These are phyloP conservation scores for Calosoma granatense DNA, from an alignment of 1,140 invertebrate genomes.

Conservation along the genomic window DNA sequence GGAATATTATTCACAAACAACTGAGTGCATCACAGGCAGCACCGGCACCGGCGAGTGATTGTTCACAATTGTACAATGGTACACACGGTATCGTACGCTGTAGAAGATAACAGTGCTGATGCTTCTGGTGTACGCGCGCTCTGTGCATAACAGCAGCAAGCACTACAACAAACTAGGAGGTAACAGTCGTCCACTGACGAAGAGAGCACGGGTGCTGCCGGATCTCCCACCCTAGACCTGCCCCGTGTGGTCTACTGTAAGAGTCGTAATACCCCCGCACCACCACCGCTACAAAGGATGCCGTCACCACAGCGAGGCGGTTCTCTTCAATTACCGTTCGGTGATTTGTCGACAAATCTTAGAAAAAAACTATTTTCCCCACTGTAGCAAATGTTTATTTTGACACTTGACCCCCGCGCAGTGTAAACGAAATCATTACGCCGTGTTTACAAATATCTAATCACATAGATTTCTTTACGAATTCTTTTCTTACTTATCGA, in stretches of 20 bases:
- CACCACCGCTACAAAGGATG: neutral
- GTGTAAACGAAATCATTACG: too few species aligned
- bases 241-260: neutral
- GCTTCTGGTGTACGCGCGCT: too few species aligned
- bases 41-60: too few species aligned
- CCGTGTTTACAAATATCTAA: too few species aligned
- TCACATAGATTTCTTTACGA: too few species aligned
- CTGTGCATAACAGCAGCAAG: neutral
- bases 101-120: too few species aligned
- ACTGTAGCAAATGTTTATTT: neutral
- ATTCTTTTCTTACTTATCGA: too few species aligned
- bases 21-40: too few species aligned
- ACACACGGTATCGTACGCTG: too few species aligned
- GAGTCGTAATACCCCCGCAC: conserved; percentile 3
- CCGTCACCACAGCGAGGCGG: neutral
- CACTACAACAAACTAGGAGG: conserved; percentile 5
- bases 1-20: too few species aligned
- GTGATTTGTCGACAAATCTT: neutral
- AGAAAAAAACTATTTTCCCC: neutral
- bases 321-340: neutral
- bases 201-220: neutral
- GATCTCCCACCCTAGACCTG: neutral
- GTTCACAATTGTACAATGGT: too few species aligned
- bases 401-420: too few species aligned
- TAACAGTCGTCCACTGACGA: neutral